These are phyloP conservation scores for Gobiocypris rarus DNA, from an alignment of 2,113 vertebrate genomes.

Conservation along the genomic window DNA sequence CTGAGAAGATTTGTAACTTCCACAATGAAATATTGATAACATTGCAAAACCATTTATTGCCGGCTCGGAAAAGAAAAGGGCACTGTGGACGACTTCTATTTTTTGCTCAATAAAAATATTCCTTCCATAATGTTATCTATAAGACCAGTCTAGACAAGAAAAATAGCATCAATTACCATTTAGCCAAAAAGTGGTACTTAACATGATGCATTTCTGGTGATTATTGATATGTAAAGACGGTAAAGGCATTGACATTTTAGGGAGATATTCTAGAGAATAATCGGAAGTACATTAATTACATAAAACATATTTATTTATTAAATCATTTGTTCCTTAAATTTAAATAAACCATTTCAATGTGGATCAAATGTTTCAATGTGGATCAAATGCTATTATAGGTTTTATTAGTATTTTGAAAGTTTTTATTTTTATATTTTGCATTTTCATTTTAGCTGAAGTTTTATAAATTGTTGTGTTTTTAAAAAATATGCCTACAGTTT, in stretches of 20 bases:
- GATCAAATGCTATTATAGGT: no score
- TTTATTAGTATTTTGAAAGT: no score
- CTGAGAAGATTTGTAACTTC: conserved; percentile 9
- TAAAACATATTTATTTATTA: no score
- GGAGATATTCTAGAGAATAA: background rate
- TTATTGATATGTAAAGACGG: background rate
- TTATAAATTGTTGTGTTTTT: no score
- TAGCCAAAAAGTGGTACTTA: background rate
- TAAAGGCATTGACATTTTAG: background rate
- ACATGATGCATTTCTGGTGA: background rate
- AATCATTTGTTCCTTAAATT: no score
- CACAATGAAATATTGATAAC: conserved; percentile 3
- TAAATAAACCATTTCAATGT: no score
- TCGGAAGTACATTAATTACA: background rate
- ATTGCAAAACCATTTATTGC: conserved; percentile 18
- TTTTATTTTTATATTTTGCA: no score
- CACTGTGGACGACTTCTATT: background rate
- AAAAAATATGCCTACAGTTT: no score
- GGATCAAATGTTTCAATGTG: no score
- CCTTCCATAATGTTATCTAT: background rate
- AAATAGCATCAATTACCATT: background rate
- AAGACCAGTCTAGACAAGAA: background rate
- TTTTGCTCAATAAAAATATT: background rate
- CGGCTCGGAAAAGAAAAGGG: background rate
- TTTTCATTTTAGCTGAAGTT: no score